These are phyloP conservation scores for Dolichomitus sp. DNA, from an alignment of 2,888 invertebrate species.

Conservation along the genomic window DNA sequence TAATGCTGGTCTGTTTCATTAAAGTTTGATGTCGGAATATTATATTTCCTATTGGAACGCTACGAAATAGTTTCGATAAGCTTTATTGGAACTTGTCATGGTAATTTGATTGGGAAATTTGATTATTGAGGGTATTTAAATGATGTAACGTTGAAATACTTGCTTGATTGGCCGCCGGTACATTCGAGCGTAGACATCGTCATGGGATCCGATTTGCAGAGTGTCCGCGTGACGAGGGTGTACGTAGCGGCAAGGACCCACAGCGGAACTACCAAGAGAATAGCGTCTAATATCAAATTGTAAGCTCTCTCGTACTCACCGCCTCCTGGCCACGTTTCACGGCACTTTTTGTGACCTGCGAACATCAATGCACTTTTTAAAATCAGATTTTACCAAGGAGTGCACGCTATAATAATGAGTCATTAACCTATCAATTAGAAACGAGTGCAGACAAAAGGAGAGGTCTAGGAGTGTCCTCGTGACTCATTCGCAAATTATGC, in stretches of 20 bases:
- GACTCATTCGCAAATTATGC: conserved; percentile 12
- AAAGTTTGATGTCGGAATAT: background rate
- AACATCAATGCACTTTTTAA: conserved; percentile 51
- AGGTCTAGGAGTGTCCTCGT: background rate
- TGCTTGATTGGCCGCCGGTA: conserved; percentile 52
- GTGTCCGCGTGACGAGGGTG: conserved; percentile 87
- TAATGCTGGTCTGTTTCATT: background rate
- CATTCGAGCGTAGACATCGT: conserved; percentile 65
- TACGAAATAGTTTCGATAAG: background rate
- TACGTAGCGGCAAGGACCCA: conserved; percentile 90
- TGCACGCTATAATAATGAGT: background rate
- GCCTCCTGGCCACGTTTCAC: conserved; percentile 88
- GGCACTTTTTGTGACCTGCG: conserved; percentile 89
- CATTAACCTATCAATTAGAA: too few species aligned
- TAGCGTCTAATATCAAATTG: conserved; percentile 89
- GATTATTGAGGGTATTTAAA: background rate
- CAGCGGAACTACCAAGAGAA: conserved; percentile 90
- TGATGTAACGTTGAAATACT: conserved; percentile 26
- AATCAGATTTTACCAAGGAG: background rate
- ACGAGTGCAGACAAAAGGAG: background rate
- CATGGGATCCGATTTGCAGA: conserved; percentile 84
- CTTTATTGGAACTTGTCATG: background rate
- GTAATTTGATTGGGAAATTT: background rate
- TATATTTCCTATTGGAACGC: background rate
- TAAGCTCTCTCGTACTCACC: conserved; percentile 88